Evolutionary conservation across 2,113 vertebrate species (phyloP).

Genomic region (Ameiurus melas): DNA sequence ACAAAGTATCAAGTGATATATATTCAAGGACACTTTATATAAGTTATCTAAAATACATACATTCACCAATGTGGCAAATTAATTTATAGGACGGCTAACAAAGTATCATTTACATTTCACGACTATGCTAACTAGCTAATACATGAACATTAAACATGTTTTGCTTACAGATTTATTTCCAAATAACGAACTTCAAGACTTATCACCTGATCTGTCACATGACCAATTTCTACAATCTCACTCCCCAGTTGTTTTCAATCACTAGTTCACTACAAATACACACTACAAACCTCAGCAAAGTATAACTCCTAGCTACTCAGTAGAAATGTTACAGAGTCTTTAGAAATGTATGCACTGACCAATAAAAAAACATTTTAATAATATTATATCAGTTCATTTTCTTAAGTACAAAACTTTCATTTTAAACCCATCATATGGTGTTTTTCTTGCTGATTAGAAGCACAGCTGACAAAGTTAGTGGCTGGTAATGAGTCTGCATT

Average conservation of each 20-base stretch:
- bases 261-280: background rate
- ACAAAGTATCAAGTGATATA: background rate
- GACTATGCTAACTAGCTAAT: background rate
- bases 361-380: background rate
- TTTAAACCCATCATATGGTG: background rate
- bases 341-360: background rate
- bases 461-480: background rate
- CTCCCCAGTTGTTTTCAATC: background rate
- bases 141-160: background rate
- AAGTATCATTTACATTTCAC: background rate
- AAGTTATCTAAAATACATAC: background rate
- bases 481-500: background rate
- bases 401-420: background rate
- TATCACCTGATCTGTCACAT: background rate
- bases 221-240: background rate
- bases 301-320: background rate
- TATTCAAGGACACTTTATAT: background rate
- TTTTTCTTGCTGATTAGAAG: background rate
- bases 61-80: background rate
- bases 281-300: background rate
- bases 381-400: background rate
- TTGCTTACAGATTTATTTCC: background rate
- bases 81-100: background rate
- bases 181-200: background rate
- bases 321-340: background rate